Conservation (phyloP, 2,797 vertebrate genomes). For the Neosalanx taihuensis region DNA sequence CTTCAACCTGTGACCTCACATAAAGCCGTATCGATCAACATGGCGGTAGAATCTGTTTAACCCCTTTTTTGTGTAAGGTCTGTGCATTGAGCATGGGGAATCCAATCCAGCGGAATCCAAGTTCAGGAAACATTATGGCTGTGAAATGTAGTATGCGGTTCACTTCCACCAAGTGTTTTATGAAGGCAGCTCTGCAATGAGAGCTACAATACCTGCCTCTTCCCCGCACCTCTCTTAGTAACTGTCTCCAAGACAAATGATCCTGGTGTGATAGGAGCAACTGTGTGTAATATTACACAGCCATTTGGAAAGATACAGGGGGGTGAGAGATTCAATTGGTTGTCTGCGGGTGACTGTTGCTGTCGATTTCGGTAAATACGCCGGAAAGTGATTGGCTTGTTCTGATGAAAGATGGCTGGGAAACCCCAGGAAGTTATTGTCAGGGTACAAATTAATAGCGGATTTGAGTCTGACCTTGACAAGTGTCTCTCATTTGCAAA, state of each 20-base stretch:
- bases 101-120: neutral
- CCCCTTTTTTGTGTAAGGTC: neutral
- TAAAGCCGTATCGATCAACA: neutral
- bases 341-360: conserved; percentile 53
- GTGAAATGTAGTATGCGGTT: too few relatives aligned
- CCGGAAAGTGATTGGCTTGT: conserved; percentile 48
- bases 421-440: conserved; percentile 51
- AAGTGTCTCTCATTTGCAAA: conserved; percentile 50
- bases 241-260: conserved; percentile 45
- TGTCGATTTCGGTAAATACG: conserved; percentile 54
- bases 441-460: conserved; percentile 61
- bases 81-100: neutral
- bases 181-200: too few relatives aligned
- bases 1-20: neutral
- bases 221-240: conserved; percentile 39
- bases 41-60: neutral
- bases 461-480: conserved; percentile 55
- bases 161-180: too few relatives aligned
- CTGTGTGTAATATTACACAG: conserved; percentile 40
- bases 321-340: conserved; percentile 51
- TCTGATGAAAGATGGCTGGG: conserved; percentile 43
- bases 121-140: neutral
- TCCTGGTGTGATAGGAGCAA: conserved; percentile 53
- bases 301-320: conserved; percentile 58
- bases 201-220: too few relatives aligned